phyloP scores from a whole-genome alignment of 1,140 invertebrate genomes.

The Lepidurus couesii region DNA sequence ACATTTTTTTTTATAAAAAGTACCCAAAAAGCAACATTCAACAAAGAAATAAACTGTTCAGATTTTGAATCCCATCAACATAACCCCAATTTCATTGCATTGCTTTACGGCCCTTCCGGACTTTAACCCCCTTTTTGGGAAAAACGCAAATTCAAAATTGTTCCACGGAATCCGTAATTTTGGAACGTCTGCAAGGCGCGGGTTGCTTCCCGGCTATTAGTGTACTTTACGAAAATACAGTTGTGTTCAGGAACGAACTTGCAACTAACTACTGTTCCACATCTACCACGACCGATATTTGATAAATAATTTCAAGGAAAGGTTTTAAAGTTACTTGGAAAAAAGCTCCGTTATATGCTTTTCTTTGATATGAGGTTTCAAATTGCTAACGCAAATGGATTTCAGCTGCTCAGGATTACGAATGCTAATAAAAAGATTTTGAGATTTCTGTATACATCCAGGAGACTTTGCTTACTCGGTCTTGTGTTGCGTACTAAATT shows the following conservation, averaged over 20 bases:
- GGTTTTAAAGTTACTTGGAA: background rate
- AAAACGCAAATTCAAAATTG: background rate
- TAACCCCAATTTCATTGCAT: no score
- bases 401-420: background rate
- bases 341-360: background rate
- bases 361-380: background rate
- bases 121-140: background rate
- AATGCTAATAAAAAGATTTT: background rate
- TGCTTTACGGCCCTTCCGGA: background rate
- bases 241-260: background rate
- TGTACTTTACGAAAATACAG: background rate
- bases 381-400: background rate
- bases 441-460: background rate
- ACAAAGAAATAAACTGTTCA: no score
- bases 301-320: background rate
- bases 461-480: background rate
- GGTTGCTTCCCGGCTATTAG: background rate
- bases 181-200: background rate
- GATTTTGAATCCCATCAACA: no score
- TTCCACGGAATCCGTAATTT: background rate
- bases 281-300: background rate
- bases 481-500: background rate
- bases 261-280: background rate
- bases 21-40: no score
- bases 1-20: no score